Base-by-base conservation (phyloP, 2,113 vertebrate species). In the Stegastes partitus region DNA sequence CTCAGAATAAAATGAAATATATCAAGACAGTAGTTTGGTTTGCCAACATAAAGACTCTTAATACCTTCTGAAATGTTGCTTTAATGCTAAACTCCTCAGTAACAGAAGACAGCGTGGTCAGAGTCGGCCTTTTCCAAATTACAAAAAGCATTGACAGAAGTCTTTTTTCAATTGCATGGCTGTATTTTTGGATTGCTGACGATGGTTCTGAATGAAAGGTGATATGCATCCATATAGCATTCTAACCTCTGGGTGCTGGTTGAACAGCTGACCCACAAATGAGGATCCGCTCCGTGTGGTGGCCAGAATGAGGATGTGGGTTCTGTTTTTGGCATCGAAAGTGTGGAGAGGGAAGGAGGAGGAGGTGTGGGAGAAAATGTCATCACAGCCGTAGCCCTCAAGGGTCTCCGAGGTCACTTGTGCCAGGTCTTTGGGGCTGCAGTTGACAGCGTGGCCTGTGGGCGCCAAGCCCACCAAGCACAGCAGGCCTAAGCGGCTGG, bases 221-320 rank as follows among this genome's bases (percentile, higher is more conserved):
- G 3, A 49, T 19, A 49, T 42, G 11, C 14, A 42, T 15, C 14
- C 39, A 42, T 15, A 42, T 14, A 12, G 3, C 12, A 42, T 14
- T 42, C 77, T 58, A 5, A 89, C 87, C 85, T 97, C 95, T 1
- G 96, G 95, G 88, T 99, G 96, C 91, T 98, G 97, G 90, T 99
- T 99, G 87, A 99, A 97, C 65, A 99, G 95, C 92, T 98, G 97
- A 53, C 97, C 97, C 0, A 97, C 95, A 28, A 98, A 99, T 0
- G 97, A 98, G 10, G 97, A 98, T 61, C 97, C 97, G 0, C 97
- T 97, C 67, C 97, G 94, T 0, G 97, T 99, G 21, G 97, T 99
- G 74, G 97, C 97, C n/a, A 98, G 93, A 87, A 99, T 97, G 28
- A 99, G 95, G 80, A 99, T 87, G 9, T 98, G 97, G 0, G 94